Base-by-base conservation (phyloP, 2,888 invertebrate genomes). In the Muschampia plurimacula region DNA sequence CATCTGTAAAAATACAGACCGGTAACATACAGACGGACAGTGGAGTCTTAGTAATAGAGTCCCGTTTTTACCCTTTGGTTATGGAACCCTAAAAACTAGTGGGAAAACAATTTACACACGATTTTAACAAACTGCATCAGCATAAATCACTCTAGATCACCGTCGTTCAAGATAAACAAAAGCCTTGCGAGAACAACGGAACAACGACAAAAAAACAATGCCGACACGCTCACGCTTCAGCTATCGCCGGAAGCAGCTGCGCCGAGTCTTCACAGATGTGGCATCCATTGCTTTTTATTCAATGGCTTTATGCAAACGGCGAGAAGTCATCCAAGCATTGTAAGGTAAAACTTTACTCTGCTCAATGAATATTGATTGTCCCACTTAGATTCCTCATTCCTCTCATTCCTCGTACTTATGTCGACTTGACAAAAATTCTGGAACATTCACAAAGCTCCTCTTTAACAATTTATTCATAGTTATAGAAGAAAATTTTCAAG, bases 121-220 rank as follows among this genome's bases (percentile, higher is more conserved):
- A 39, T 62, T 60, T 62, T 62, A 71, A 71, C 59, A 65, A 32
- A 70, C 46, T 22, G 59, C 49, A 65, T 60, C 60, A 66, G n/a
- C 60, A 66, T 71, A 66, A 71, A 71, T 71, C 67, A 72, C 28
- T 28, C 52, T 62, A 72, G 67, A 66, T 66, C 70, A 72, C 55
- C 66, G 60, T 44, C 66, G 39, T 67, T 62, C 39, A 67, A 32
- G 55, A 52, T 39, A 36, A 70, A 72, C 67, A 72, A 72, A 67
- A 59, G 71, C 71, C 60, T 62, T 15, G 49, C 66, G 71, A 60
- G 71, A 67, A 72, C 66, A 72, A 67, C 67, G 60, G 66, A 65
- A 71, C 66, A 46, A 49, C 39, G 60, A 71, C 71, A 60, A 71
- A 71, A 71, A 49, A 32, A 71, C 71, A 46, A 70, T 65, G 71